Conservation (phyloP, 2,888 invertebrate genomes). For the Spisula subtruncata region DNA sequence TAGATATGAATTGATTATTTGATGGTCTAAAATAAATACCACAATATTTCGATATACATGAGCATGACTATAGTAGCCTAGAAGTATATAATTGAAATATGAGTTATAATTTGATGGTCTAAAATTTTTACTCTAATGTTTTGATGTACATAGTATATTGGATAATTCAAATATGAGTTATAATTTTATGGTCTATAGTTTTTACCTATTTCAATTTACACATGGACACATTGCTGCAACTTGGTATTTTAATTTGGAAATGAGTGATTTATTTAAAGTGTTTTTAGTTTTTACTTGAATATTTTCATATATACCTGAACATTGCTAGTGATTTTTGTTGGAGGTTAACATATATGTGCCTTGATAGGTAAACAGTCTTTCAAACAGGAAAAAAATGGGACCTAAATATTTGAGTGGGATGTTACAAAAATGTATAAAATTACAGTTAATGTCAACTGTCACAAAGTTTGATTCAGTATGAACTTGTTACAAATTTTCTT, state of each 20-base stretch:
- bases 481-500: constrained; percentile 1
- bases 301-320: neutral
- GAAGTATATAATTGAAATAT: too few species aligned
- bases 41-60: too few species aligned
- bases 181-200: too few species aligned
- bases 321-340: neutral
- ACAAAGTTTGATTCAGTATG: neutral
- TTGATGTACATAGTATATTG: too few species aligned
- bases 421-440: constrained; percentile 9
- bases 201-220: too few species aligned
- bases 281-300: too few species aligned
- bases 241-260: too few species aligned
- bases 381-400: neutral
- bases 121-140: neutral
- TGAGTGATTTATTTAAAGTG: too few species aligned
- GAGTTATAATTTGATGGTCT: too few species aligned
- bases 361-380: neutral
- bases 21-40: neutral
- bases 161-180: too few species aligned
- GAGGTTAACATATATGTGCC: constrained; percentile 3
- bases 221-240: too few species aligned
- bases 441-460: constrained; percentile 22
- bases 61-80: too few species aligned
- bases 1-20: constrained; percentile 4
- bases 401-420: constrained; percentile 17